A percentile compares a stretch with the other conserved stretches of the same genome.
These are phyloP conservation scores for Todiramphus saurophagus DNA, from an alignment of 2,113 vertebrate species.

Conservation along the genomic window DNA sequence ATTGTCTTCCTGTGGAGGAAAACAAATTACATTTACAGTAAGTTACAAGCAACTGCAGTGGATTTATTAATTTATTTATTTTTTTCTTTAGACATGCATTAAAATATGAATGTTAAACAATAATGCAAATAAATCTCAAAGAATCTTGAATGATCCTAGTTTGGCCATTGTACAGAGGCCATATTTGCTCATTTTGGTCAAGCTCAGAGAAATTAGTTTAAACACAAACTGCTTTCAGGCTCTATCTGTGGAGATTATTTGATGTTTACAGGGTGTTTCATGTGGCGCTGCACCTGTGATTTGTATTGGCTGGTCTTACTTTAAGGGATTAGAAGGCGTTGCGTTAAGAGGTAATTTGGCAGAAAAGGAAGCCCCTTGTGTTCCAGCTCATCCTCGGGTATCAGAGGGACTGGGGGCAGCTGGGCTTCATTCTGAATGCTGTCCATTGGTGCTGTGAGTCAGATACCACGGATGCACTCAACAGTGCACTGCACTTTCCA, in stretches of 20 bases:
- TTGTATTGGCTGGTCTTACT: neutral
- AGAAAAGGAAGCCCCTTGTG: too few species aligned
- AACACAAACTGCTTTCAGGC: neutral
- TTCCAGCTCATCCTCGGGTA: too few species aligned
- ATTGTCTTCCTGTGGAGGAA: neutral
- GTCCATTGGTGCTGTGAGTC: too few species aligned
- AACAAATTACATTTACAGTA: neutral
- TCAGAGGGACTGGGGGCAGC: too few species aligned
- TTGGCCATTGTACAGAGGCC: neutral
- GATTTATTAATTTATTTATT: neutral
- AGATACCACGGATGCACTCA: too few species aligned
- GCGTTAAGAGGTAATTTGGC: too few species aligned
- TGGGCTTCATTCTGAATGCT: too few species aligned
- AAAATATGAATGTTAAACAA: neutral
- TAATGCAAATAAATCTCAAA: neutral
- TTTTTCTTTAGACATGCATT: neutral
- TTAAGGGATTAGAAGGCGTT: neutral
- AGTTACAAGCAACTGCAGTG: neutral
- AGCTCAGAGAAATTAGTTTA: neutral
- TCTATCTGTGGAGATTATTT: neutral
- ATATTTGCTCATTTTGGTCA: neutral
- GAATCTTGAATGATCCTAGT: neutral
- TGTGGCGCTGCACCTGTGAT: neutral
- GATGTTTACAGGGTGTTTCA: neutral
- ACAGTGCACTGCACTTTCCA: too few species aligned